Evolutionary conservation across 2,888 invertebrate species (phyloP), one percentile per base, ranked within the genome.

Genomic region (Drosophila acutilabella): DNA sequence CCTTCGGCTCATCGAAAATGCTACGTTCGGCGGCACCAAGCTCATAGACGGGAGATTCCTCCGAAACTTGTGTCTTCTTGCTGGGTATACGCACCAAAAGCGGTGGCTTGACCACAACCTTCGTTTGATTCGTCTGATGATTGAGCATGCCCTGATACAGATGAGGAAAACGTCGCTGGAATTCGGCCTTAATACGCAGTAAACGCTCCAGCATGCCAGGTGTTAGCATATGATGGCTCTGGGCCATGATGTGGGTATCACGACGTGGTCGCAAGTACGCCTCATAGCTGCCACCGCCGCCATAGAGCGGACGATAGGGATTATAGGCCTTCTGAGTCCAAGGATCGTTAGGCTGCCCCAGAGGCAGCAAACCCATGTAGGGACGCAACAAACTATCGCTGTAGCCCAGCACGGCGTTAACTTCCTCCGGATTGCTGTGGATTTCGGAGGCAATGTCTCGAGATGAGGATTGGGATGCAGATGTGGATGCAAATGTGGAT

Each of bases 351-450:
- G 80, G 72, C 23, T 76, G 81, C 4, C 67, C 74, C 16, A 88
- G 48, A 10, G 84, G 74, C 53, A 78, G 69, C 4, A 91, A 50
- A 5, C 92, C 91, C 91, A 92, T 90, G 57, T 89, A 91, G 2
- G 91, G 91, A 59, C 71, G 38, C 8, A 92, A 47, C 23, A 91
- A 40, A 13, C 68, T 45, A 0, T 81, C 86, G 40, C 52, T 59
- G 23, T 54, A 77, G 50, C 75, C 66, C 36, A 80, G 71, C 1
- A 74, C 4, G 10, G 88, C 72, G 42, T 89, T 77, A 45, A 84
- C 16, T 45, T 60, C 26, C 0, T 44, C 18, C 38, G 26, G 54
- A 38, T 13, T 36, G 54, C 11, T 44, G 41, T 6, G 14, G 53
- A 56, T 33, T 51, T 56, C n/a, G 5, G 53, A 51, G 62, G 54